Evolutionary conservation across 1,140 invertebrate genomes (phyloP).

Genomic region (Contarinia nasturtii): DNA sequence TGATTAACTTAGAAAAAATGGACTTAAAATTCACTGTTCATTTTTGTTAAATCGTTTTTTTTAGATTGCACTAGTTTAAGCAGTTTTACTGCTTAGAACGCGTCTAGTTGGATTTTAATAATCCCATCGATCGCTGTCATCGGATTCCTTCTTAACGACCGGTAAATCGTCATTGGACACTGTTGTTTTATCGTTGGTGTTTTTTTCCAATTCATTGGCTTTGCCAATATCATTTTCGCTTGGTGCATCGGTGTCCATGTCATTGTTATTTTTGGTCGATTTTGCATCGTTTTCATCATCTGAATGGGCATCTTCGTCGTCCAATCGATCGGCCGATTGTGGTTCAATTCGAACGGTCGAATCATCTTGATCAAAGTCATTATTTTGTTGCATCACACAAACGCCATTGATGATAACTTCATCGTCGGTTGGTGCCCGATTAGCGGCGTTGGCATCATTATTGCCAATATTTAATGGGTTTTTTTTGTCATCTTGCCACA

Average conservation of each 20-base stretch:
- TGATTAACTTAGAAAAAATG: too few species aligned
- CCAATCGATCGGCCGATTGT: conserved; percentile 26
- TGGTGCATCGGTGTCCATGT: conserved; percentile 1
- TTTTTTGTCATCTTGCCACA: conserved; percentile 49
- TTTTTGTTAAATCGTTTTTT: not conserved
- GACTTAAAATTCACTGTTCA: not conserved
- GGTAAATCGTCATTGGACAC: not conserved
- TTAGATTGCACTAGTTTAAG: not conserved
- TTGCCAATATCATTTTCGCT: conserved; percentile 12
- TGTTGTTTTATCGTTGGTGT: too few species aligned
- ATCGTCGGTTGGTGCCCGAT: conserved; percentile 23
- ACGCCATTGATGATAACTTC: conserved; percentile 83
- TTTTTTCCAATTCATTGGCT: not conserved
- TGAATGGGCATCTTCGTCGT: conserved; percentile 25
- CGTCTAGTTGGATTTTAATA: not conserved
- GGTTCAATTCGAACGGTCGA: conserved; percentile 32
- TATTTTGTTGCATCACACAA: conserved; percentile 56
- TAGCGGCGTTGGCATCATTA: not conserved
- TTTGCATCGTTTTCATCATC: not conserved
- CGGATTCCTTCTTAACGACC: not conserved
- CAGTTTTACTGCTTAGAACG: not conserved
- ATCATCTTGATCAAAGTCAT: conserved; percentile 2
- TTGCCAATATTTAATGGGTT: not conserved
- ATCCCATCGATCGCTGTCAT: not conserved
- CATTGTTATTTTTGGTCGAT: not conserved